These are phyloP conservation scores for pig (Sus scrofa) DNA, from an alignment of 2,113 vertebrate genomes.

Conservation along the genomic window T2T-Sscrofa CM000819.6:30048501-30049000, in stretches of 20 bases:
- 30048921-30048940: neutral
- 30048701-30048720: neutral
- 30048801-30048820: neutral
- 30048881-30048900: neutral
- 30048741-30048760: neutral
- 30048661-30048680: neutral
- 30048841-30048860: neutral
- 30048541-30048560: neutral
- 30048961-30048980: neutral
- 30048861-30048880: neutral
- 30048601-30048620: neutral
- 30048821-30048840: neutral
- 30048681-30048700: too few relatives aligned
- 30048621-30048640: neutral
- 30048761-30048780: constrained; percentile 5
- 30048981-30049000: neutral
- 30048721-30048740: neutral
- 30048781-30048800: neutral
- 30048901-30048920: neutral
- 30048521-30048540: neutral
- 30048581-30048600: neutral
- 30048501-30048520: neutral
- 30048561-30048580: neutral
- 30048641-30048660: neutral
- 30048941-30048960: neutral